A percentile compares a stretch with the other conserved stretches of the same genome.
These are phyloP conservation scores for Heteromormyrus szaboi DNA, from an alignment of 2,797 vertebrate species.

Conservation along the genomic window DNA sequence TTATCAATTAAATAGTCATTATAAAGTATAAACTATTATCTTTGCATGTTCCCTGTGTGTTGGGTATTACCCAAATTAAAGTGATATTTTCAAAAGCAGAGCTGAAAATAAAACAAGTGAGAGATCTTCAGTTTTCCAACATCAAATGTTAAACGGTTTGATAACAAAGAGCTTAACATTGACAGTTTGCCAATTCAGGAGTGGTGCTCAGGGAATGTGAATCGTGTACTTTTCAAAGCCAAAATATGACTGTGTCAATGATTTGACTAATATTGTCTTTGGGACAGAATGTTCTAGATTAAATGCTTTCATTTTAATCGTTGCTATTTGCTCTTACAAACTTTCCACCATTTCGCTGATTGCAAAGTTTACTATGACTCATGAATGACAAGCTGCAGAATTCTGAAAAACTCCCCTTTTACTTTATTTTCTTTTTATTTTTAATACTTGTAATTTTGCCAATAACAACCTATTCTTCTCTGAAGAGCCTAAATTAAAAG, in stretches of 20 bases:
- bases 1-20: neutral
- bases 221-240: neutral
- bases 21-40: neutral
- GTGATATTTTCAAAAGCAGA: neutral
- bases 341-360: neutral
- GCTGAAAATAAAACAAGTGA: neutral
- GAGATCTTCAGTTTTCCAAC: neutral
- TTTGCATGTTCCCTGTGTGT: neutral
- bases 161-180: neutral
- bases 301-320: neutral
- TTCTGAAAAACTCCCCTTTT: neutral
- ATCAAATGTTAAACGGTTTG: neutral
- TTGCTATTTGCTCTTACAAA: neutral
- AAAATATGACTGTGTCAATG: neutral
- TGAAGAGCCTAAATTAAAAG: conserved; percentile 9
- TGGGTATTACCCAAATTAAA: neutral
- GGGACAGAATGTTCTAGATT: neutral
- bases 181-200: neutral
- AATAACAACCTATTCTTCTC: neutral
- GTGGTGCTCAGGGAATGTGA: neutral
- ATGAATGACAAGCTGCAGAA: neutral
- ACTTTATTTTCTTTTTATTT: conserved; percentile 2
- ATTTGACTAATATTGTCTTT: neutral
- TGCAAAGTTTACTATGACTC: neutral
- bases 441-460: neutral